A percentile compares a stretch with the other conserved stretches of the same genome.
Evolutionary conservation across 2,797 vertebrate genomes (phyloP).

Genomic region (Coregonus sp.): DNA sequence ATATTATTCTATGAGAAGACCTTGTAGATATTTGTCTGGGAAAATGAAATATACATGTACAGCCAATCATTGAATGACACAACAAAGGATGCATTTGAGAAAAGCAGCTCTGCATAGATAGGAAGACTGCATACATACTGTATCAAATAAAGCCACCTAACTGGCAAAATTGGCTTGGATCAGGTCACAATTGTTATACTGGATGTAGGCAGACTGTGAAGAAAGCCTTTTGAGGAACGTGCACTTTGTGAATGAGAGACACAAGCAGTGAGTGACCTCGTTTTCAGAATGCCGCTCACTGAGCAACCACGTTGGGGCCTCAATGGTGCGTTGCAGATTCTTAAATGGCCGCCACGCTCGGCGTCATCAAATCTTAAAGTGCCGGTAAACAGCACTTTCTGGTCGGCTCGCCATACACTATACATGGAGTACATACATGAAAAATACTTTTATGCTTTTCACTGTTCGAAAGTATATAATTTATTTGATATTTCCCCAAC

Average conservation of each 20-base stretch:
- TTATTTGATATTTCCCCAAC: not conserved
- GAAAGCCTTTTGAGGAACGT: conserved; percentile 15
- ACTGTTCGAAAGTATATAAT: not conserved
- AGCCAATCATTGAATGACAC: not conserved
- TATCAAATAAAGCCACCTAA: not conserved
- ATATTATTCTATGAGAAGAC: not conserved
- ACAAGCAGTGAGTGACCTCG: not conserved
- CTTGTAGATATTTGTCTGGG: not conserved
- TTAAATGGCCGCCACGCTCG: conserved; percentile 21
- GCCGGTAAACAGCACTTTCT: not conserved
- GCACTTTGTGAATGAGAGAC: not conserved
- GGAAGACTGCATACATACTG: too few relatives aligned
- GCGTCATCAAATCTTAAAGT: conserved; percentile 41
- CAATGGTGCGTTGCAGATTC: conserved; percentile 19
- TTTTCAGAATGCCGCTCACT: not conserved
- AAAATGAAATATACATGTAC: not conserved
- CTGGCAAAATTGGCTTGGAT: not conserved
- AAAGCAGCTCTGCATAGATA: not conserved
- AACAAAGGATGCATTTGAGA: not conserved
- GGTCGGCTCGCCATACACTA: not conserved
- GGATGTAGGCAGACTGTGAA: not conserved
- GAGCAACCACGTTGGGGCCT: not conserved
- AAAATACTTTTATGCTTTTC: not conserved
- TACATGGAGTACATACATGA: not conserved
- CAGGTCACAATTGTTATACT: not conserved